Base-by-base conservation (phyloP, 2,888 invertebrate genomes). In the Leucophenga maculata region DNA sequence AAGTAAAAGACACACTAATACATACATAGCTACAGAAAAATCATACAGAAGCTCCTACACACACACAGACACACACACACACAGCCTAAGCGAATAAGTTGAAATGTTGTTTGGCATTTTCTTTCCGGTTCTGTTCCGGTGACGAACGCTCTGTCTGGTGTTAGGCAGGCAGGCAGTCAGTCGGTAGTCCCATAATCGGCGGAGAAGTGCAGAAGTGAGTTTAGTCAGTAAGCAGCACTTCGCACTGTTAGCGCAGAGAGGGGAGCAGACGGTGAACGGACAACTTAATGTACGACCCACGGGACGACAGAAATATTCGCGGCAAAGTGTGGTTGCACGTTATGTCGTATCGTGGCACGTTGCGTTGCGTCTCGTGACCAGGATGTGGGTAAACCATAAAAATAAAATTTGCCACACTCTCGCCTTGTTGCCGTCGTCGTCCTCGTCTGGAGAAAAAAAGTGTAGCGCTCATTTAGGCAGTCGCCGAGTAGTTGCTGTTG, bases 91-190 rank as follows among this genome's bases (percentile, higher is more conserved):
- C 39, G 39, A 74, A 68, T 70, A 72, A 70, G 69, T 72, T 74
- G 71, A 72, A 70, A 64, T 70, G 69, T 70, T 59, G 69, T 75
- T 74, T 70, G 73, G 69, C 72, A 69, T 72, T 74, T 70, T 70
- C 67, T 72, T 74, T 72, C 74, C 74, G 69, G 67, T 68, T 64
- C 48, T 68, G 68, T 74, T 75, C 74, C 74, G 75, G 75, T 74
- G 71, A 67, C 72, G 71, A 39, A 39, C 8, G 11, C 39, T 1
- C 8, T n/a, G 6, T n/a, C 39, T 18, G 18, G 32, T n/a, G 6
- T n/a, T 16, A 44, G 18, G 32, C 16, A 18, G 16, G 31, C 46
- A 20, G 32, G 18, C 62, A 39, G 60, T 9, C 60, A 13, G 20
- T 13, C 26, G 14, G 55, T 18, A 11, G 52, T 3, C 52, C 16